Base-by-base conservation (phyloP, 2,113 vertebrate genomes). In the Caranx ignobilis region DNA sequence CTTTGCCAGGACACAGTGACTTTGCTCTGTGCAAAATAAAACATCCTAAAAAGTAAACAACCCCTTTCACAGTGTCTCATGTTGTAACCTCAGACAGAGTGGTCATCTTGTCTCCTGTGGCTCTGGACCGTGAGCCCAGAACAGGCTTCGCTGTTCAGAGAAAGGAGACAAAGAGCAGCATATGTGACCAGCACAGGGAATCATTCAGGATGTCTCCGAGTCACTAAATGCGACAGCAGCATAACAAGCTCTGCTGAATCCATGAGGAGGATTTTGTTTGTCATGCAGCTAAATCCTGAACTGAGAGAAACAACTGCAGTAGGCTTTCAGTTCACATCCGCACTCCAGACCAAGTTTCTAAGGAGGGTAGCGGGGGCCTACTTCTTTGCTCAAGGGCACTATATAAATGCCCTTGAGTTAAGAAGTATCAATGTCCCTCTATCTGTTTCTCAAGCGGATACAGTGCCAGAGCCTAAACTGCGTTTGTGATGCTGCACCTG, bases 221-320 rank as follows among this genome's bases (percentile, higher is more conserved):
- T 21, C 39, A 16, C 41, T 63, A 61, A 48, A 48, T 21, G 47
- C 62, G 52, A 57, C 75, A 68, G 60, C 47, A 9, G 62, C 39
- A 35, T 68, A 18, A 45, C 70, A 32, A 57, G 74, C 54, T 77
- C 63, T 54, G 57, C 71, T 79, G 21, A 76, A 70, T 81, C 81
- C 39, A 69, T 11, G 11, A 65, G 60, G 57, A 47, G n/a, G 21
- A 77, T 52, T 70, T 61, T 75, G 57, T 76, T 76, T 75, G 74
- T 80, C 2, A 65, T 75, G 84, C 64, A 78, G 76, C 54, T 69
- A 73, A 82, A 90, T 65, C 31, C 32, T 65, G 57, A 79, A 41
- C 21, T 4, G 60, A 1, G 4, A 72, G 21, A 76, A 75, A 75
- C 61, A 41, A 60, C 54, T 0, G 35, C 65, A 70, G 67, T 0